phyloP scores from a whole-genome alignment of 2,888 invertebrate species.

The Leucoma salicis region DNA sequence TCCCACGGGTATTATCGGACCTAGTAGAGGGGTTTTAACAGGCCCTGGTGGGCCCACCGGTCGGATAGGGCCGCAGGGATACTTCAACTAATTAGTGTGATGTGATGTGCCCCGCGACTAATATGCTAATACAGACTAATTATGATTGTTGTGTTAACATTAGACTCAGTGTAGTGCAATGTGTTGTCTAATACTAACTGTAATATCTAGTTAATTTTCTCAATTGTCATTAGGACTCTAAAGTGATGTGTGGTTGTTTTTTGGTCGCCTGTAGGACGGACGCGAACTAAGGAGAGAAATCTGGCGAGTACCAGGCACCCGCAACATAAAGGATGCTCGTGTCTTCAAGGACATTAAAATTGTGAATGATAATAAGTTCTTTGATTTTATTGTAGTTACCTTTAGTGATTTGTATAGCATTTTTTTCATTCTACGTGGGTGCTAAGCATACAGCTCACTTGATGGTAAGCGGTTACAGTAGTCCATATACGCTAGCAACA shows the following conservation, averaged over 20 bases:
- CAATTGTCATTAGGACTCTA: neutral
- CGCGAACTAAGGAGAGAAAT: slow-evolving; percentile 1
- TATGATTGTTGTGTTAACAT: neutral
- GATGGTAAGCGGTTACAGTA: no score
- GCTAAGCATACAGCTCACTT: no score
- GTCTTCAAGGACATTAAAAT: slow-evolving; percentile 8
- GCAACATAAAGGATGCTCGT: slow-evolving; percentile 5
- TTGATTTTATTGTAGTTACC: no score
- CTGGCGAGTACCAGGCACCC: neutral
- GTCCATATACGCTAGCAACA: no score
- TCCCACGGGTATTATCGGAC: slow-evolving; percentile 51
- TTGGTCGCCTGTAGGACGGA: slow-evolving; percentile 24
- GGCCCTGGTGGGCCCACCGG: slow-evolving; percentile 77
- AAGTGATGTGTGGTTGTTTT: slow-evolving; percentile 6
- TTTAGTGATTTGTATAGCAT: no score
- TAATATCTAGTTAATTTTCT: slow-evolving; percentile 8
- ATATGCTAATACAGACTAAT: slow-evolving; percentile 31
- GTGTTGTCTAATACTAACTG: slow-evolving; percentile 26
- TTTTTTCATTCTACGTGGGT: no score
- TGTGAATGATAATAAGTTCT: no score
- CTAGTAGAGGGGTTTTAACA: slow-evolving; percentile 32
- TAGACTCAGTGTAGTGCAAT: slow-evolving; percentile 16
- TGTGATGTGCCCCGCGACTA: slow-evolving; percentile 36
- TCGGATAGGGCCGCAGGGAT: slow-evolving; percentile 52
- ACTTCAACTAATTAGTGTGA: slow-evolving; percentile 64